phyloP scores from a whole-genome alignment of 2,113 vertebrate species.

The Bos indicus region DNA sequence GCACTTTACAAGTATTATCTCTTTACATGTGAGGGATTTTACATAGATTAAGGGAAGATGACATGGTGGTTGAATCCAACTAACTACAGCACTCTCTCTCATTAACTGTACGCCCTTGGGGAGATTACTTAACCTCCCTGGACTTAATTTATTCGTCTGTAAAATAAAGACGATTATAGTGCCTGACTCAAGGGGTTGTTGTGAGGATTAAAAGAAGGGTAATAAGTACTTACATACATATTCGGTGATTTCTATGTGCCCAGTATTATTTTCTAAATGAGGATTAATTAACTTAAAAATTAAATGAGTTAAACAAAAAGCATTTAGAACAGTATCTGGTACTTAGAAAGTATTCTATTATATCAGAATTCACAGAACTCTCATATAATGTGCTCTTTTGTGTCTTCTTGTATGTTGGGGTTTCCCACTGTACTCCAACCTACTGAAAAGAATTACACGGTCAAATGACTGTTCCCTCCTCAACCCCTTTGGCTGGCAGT shows the following conservation, averaged over 20 bases:
- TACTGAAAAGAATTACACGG: neutral
- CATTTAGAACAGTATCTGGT: neutral
- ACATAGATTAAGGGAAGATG: neutral
- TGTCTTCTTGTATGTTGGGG: neutral
- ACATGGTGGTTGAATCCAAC: neutral
- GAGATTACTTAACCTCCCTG: neutral
- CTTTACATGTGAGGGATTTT: neutral
- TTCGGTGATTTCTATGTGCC: neutral
- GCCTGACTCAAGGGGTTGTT: neutral
- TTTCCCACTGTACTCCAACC: neutral
- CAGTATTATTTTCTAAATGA: neutral
- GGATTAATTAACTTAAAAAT: neutral
- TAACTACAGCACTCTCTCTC: neutral
- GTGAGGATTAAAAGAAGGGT: neutral
- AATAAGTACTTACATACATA: neutral
- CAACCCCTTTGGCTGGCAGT: neutral
- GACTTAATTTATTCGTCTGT: neutral
- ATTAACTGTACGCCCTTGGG: neutral
- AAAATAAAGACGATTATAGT: neutral
- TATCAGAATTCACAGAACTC: neutral
- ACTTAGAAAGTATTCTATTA: neutral
- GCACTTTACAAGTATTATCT: neutral
- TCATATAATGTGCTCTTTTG: neutral
- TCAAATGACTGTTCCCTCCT: neutral
- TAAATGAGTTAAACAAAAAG: neutral